A percentile compares a stretch with the other conserved stretches of the same genome.
phyloP scores from a whole-genome alignment of 2,888 invertebrate species.

The Cheilosia variabilis region DNA sequence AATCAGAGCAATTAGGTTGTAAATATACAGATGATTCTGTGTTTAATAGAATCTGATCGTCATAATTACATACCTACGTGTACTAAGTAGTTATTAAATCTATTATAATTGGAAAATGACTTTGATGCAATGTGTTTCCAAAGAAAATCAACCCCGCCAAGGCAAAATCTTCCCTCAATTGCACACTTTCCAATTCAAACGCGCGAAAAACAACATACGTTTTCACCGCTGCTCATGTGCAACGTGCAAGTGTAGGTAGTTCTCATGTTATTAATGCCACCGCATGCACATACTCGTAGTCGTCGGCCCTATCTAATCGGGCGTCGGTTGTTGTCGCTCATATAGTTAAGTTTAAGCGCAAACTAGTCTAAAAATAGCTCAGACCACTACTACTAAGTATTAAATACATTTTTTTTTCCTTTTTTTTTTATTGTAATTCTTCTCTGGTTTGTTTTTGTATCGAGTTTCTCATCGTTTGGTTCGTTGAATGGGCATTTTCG shows the following conservation, averaged over 20 bases:
- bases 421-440: conserved; percentile 21
- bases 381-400: conserved; percentile 29
- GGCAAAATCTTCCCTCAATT: conserved; percentile 15
- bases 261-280: not conserved
- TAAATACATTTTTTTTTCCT: conserved; percentile 1
- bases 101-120: conserved; percentile 33
- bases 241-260: not conserved
- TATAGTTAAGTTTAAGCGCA: conserved; percentile 17
- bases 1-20: too few species aligned
- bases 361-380: conserved; percentile 65
- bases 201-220: conserved; percentile 19
- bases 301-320: conserved; percentile 40
- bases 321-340: conserved; percentile 17
- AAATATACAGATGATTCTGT: too few species aligned
- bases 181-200: conserved; percentile 23
- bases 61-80: not conserved
- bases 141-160: conserved; percentile 7
- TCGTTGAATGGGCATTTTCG: conserved; percentile 20
- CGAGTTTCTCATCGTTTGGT: conserved; percentile 33
- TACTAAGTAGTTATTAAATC: not conserved
- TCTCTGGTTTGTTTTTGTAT: conserved; percentile 53
- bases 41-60: not conserved
- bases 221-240: not conserved
- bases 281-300: conserved; percentile 9
- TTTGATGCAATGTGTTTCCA: not conserved